Base-by-base conservation (phyloP, 1,140 invertebrate species). In the Mercenaria mercenaria region DNA sequence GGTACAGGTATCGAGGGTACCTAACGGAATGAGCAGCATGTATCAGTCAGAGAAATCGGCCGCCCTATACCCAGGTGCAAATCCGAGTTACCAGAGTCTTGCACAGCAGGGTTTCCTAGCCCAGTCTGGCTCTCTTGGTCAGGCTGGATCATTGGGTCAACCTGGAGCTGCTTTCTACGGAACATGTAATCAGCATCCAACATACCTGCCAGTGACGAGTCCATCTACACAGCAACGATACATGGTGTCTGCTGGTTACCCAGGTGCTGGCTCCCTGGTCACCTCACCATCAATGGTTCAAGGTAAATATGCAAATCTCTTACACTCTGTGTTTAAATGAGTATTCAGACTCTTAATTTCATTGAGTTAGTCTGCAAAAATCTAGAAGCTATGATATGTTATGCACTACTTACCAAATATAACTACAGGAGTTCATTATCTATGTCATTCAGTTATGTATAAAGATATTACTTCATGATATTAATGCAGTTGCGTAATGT, bases 171-270 rank as follows among this genome's bases (percentile, higher is more conserved):
- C 61, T 10, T 47, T 50, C 0, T 74, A 59, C 10, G 77, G 76
- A 43, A 43, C 26, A 6, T 61, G 47, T 10, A 80, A 76, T 4
- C 32, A 26, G 18, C 86, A 80, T 26, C 76, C 86, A 0, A 79
- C 61, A 3, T 88, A 88, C 41, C 29, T 88, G 41, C 61, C 86
- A 52, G 86, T 79, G 20, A 34, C 76, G 2, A 80, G 86, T 43
- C 76, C 86, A 18, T 59, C 52, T 52, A 11, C 52, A 39, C 86
- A 88, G 61, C 86, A 88, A 56, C 52, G 86, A 32, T 88, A 88
- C 59, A 88, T 88, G 86, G 86, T 88, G 4, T 88, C 86, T 50
- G 52, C 76, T 39, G 37, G 43, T 39, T 88, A 88, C 41, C 74
- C 69, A n/a, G 50, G 69, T 10, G 52, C 64, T 47, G 61, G 34